Percentiles rank a stretch among this genome's conserved stretches.
Conservation (phyloP, 2,113 vertebrate genomes). For the Thamnophis sirtalis region DNA sequence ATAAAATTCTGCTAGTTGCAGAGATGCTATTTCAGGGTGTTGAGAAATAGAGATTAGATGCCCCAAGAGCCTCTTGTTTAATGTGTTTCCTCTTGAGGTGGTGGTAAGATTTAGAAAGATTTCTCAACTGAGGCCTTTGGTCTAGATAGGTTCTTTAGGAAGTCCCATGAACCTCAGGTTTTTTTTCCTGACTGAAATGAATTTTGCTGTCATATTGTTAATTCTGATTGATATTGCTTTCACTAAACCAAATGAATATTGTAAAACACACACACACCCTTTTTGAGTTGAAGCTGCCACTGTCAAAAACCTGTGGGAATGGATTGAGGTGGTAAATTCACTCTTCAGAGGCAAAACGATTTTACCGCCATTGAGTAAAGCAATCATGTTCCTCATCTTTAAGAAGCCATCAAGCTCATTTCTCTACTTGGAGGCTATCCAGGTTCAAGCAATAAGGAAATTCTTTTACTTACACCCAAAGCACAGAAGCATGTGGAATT, state of each 20-base stretch:
- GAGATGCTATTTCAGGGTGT: neutral
- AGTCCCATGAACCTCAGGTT: neutral
- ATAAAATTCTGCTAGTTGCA: neutral
- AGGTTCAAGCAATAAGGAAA: neutral
- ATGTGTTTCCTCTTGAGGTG: neutral
- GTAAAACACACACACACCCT: too few species aligned
- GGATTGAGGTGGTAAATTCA: neutral
- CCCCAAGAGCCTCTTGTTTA: neutral
- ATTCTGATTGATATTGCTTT: neutral
- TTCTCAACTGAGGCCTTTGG: neutral
- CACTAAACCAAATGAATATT: neutral
- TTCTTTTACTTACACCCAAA: neutral
- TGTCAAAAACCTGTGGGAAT: neutral
- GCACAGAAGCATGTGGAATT: slow-evolving; percentile 48
- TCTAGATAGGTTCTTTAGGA: neutral
- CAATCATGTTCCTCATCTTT: neutral
- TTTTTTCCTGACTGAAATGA: neutral
- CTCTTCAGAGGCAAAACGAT: neutral
- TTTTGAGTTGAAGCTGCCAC: neutral
- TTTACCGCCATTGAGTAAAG: neutral
- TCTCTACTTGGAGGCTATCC: neutral
- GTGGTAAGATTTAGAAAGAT: neutral
- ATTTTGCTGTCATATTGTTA: neutral
- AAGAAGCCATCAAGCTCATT: neutral
- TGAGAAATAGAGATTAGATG: neutral